A percentile compares a stretch with the other conserved stretches of the same genome.
Evolutionary conservation across 2,113 vertebrate genomes (phyloP).

Genomic region (Paralichthys olivaceus): DNA sequence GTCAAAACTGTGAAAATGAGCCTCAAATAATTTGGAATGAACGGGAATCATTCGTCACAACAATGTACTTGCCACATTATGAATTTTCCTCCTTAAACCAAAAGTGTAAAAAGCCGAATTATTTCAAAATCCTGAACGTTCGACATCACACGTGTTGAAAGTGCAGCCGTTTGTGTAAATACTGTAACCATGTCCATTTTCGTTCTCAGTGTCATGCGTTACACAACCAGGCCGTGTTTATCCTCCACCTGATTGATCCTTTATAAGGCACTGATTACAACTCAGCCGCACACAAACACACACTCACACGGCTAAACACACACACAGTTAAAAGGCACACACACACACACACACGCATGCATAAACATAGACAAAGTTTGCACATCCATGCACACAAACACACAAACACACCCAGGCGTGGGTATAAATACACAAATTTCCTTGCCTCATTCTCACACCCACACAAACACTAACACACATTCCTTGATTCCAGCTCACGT

Average conservation of each 20-base stretch:
- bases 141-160: slow-evolving; percentile 1
- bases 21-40: neutral
- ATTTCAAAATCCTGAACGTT: neutral
- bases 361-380: neutral
- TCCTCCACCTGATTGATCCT: slow-evolving; percentile 76
- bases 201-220: slow-evolving; percentile 79
- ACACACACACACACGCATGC: slow-evolving; percentile 5
- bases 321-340: slow-evolving; percentile 22
- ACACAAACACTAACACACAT: slow-evolving; percentile 55
- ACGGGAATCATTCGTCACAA: neutral
- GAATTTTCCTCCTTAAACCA: too few species aligned
- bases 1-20: neutral
- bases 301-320: slow-evolving; percentile 21
- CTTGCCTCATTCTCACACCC: slow-evolving; percentile 57
- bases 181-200: slow-evolving; percentile 63
- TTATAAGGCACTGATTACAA: slow-evolving; percentile 77
- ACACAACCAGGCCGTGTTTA: slow-evolving; percentile 76
- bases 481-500: slow-evolving; percentile 46
- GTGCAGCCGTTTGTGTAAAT: slow-evolving; percentile 65
- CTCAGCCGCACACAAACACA: slow-evolving; percentile 45
- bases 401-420: slow-evolving; percentile 1
- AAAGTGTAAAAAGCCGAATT: neutral
- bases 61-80: neutral
- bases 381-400: neutral
- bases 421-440: slow-evolving; percentile 41